Evolutionary conservation across 2,888 invertebrate species (phyloP), one percentile per base, ranked within the genome.

Genomic region (Rhagium mordax): DNA sequence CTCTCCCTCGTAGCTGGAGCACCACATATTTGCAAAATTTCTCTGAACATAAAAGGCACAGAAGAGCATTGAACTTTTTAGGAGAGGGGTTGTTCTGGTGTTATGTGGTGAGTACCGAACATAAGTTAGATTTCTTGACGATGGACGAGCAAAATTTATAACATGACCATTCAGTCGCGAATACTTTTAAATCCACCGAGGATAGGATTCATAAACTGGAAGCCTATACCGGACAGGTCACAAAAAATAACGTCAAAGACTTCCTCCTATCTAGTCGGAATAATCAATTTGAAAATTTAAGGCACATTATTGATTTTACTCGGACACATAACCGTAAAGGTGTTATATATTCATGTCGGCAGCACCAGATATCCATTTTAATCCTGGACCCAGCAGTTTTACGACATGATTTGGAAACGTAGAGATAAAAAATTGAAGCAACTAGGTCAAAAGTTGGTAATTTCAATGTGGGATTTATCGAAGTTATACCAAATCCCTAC

Each of bases 31-130:
- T 61, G 20, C 49, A 61, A 61, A 69, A 60, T 16, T 33, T 15
- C 29, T 59, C 59, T 24, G 47, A 33, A 18, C n/a, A 7, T 13
- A 57, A n/a, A 15, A 33, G 55, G 27, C 16, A n/a, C 7, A 67
- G 67, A 53, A 49, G 72, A 20, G 51, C 74, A 10, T 57, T 77
- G 57, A 71, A 70, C 59, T 72, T 74, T 49, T 29, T 74, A 59
- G 76, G 74, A 10, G 69, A 71, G n/a, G 74, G 72, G 6, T 57
- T 78, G 10, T 59, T 70, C 7, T 78, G 76, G 72, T 78, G 78
- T 59, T 78, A 74, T 49, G 72, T 76, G 5, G 72, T 78, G 16
- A 76, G 70, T 7, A 78, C 76, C 6, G 70, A 75, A 62, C 55
- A 73, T 20, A 75, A 76, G 53, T 55, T 76, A 15, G 74, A 76